Evolutionary conservation across 2,888 invertebrate species (phyloP).

Genomic region (Rhodophaea formosa): DNA sequence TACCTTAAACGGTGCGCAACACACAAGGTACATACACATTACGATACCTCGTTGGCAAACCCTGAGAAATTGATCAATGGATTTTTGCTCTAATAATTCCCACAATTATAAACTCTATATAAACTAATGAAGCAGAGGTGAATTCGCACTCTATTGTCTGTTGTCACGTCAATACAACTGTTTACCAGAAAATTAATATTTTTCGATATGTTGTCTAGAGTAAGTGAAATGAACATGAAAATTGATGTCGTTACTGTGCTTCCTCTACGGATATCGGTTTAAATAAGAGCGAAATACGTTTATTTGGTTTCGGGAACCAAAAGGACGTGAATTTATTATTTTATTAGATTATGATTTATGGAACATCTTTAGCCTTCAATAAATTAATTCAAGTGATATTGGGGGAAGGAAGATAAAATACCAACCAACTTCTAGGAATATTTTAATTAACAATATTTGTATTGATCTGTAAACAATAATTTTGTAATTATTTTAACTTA

Average conservation of each 20-base stretch:
- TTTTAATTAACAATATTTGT: too few species aligned
- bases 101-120: conserved; percentile 75
- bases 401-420: too few species aligned
- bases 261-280: too few species aligned
- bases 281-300: too few species aligned
- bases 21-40: conserved; percentile 38
- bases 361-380: too few species aligned
- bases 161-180: conserved; percentile 35
- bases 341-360: too few species aligned
- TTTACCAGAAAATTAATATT: conserved; percentile 29
- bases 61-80: conserved; percentile 73
- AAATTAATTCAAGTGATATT: too few species aligned
- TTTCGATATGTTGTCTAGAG: conserved; percentile 54
- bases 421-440: too few species aligned
- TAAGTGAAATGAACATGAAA: conserved; percentile 44
- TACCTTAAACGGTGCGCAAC: conserved; percentile 29
- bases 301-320: too few species aligned
- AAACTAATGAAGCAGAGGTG: conserved; percentile 59
- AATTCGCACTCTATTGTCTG: conserved; percentile 56
- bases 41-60: conserved; percentile 67
- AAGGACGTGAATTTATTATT: too few species aligned
- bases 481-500: too few species aligned
- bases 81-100: conserved; percentile 78
- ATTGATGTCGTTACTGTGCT: background rate
- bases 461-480: too few species aligned